These are phyloP conservation scores for Haemorhous mexicanus DNA, from an alignment of 2,113 vertebrate genomes.

Conservation along the genomic window DNA sequence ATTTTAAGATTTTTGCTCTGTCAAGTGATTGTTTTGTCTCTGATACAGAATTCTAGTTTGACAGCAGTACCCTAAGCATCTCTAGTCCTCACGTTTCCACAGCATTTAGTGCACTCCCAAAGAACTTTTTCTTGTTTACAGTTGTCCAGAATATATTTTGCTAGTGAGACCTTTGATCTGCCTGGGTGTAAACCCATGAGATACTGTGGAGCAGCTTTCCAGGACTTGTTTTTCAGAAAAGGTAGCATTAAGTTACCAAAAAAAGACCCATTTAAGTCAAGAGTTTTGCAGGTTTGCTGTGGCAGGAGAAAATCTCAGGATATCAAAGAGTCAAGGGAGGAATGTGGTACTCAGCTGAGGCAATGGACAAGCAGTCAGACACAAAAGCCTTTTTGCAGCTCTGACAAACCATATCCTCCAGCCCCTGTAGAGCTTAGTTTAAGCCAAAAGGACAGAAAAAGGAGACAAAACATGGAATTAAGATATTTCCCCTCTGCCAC, in stretches of 20 bases:
- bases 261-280: neutral
- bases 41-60: neutral
- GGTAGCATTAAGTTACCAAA: neutral
- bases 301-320: neutral
- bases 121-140: neutral
- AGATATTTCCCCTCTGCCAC: neutral
- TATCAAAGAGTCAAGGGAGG: neutral
- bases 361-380: neutral
- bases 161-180: neutral
- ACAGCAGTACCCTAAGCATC: neutral
- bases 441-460: neutral
- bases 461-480: neutral
- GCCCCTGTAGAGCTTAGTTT: neutral
- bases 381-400: slow-evolving; percentile 1
- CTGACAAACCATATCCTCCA: neutral
- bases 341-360: neutral
- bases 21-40: neutral
- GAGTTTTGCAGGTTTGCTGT: neutral
- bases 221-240: neutral
- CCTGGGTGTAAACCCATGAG: neutral
- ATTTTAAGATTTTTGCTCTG: neutral
- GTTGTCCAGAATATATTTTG: neutral
- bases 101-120: neutral
- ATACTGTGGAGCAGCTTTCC: neutral
- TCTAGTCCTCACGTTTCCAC: neutral